phyloP scores from a whole-genome alignment of 2,113 vertebrate species.

The Cnemophilus loriae region DNA sequence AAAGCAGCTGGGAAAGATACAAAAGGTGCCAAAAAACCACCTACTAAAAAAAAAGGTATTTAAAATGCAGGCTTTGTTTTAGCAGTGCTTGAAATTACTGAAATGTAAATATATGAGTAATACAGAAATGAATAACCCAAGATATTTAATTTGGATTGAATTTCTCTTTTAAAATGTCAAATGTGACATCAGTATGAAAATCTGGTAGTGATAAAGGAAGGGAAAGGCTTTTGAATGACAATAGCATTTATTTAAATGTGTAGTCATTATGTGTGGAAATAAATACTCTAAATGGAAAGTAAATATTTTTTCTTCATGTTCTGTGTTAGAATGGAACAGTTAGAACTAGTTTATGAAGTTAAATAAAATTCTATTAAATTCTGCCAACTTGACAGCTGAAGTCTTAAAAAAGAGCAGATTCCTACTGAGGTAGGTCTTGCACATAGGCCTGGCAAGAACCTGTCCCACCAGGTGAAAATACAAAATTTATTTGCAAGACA shows the following conservation, averaged over 20 bases:
- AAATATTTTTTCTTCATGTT: neutral
- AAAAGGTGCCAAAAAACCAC: constrained; percentile 50
- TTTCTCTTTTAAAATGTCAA: neutral
- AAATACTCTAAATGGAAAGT: neutral
- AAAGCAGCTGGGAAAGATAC: constrained; percentile 46
- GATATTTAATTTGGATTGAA: neutral
- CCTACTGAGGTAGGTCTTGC: neutral
- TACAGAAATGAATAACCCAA: neutral
- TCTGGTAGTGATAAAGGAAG: neutral
- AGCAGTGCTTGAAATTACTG: neutral
- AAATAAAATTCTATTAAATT: neutral
- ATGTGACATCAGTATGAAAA: neutral
- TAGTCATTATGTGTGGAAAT: neutral
- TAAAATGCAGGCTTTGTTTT: neutral
- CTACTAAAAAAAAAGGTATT: constrained; percentile 72
- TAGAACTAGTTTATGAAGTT: neutral
- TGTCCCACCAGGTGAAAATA: neutral
- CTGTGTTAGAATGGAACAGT: neutral
- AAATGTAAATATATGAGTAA: neutral
- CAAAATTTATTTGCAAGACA: neutral
- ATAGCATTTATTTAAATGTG: neutral
- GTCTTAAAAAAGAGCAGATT: neutral
- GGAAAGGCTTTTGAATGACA: neutral
- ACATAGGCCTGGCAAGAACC: neutral
- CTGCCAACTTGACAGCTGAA: neutral